Percentiles rank a stretch among this genome's conserved stretches.
Conservation (phyloP, 1,140 invertebrate species). For the Aphidius gifuensis region DNA sequence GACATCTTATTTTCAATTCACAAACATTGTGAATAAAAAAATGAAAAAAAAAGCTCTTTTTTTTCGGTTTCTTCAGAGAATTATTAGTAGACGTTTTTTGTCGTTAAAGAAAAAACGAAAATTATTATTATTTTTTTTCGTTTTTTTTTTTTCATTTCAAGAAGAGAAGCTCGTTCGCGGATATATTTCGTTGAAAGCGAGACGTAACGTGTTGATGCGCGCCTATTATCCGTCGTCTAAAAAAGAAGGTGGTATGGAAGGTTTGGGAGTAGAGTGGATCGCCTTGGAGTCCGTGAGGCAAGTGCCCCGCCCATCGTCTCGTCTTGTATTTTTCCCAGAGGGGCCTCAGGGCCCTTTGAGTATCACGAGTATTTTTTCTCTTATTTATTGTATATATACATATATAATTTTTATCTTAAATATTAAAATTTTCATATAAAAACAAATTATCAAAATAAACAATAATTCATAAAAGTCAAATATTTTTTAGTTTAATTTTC, state of each 20-base stretch:
- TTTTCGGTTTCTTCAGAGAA: too few relatives aligned
- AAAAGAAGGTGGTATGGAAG: constrained; percentile 31
- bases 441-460: too few relatives aligned
- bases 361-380: too few relatives aligned
- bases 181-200: constrained; percentile 38
- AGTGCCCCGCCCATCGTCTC: constrained; percentile 54
- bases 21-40: too few relatives aligned
- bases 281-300: constrained; percentile 51
- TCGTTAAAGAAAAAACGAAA: too few relatives aligned
- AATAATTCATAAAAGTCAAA: too few relatives aligned
- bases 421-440: too few relatives aligned
- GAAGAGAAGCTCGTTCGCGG: constrained; percentile 32
- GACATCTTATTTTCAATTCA: too few relatives aligned
- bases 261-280: constrained; percentile 51
- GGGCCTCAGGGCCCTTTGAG: background rate
- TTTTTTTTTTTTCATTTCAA: constrained; percentile 14
- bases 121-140: background rate
- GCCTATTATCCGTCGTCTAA: constrained; percentile 45
- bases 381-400: background rate
- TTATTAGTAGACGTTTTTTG: too few relatives aligned
- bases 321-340: constrained; percentile 33
- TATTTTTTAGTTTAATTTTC: too few relatives aligned
- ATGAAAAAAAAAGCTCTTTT: too few relatives aligned
- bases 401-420: background rate
- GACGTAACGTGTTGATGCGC: constrained; percentile 50